phyloP scores from a whole-genome alignment of 2,113 vertebrate species.

The Periophthalmus modestus region DNA sequence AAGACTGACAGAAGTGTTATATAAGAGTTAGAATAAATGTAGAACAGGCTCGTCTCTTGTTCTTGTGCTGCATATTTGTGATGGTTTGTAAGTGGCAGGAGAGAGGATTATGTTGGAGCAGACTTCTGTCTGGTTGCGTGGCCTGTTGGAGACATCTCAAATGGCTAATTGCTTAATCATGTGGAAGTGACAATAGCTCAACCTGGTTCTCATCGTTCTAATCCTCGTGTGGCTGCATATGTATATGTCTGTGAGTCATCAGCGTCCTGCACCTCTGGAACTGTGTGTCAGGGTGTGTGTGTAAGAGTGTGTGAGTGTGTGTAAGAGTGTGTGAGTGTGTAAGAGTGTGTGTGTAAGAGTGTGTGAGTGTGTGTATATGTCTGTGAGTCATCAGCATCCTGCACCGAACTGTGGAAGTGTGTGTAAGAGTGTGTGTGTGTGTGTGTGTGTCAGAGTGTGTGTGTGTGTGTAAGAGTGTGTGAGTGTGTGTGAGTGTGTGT shows the following conservation, averaged over 20 bases:
- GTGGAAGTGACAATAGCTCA: constrained; percentile 88
- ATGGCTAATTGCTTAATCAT: constrained; percentile 95
- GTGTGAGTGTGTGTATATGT: too few species aligned
- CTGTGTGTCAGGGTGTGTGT: too few species aligned
- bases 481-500: too few species aligned
- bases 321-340: too few species aligned
- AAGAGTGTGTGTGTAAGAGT: too few species aligned
- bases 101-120: constrained; percentile 65
- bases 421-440: too few species aligned
- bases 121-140: constrained; percentile 87
- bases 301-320: too few species aligned
- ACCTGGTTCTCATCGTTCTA: constrained; percentile 81
- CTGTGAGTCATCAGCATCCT: too few species aligned
- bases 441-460: too few species aligned
- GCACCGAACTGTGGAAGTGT: too few species aligned
- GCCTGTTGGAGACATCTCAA: constrained; percentile 88
- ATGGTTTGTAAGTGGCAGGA: not conserved
- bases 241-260: constrained; percentile 62
- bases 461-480: too few species aligned
- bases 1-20: not conserved
- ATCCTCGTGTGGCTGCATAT: constrained; percentile 57
- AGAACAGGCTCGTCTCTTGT: not conserved
- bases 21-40: not conserved
- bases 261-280: constrained; percentile 79
- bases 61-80: not conserved